Evolutionary conservation across 2,888 invertebrate species (phyloP).

Genomic region (Drosophila aldrichi): DNA sequence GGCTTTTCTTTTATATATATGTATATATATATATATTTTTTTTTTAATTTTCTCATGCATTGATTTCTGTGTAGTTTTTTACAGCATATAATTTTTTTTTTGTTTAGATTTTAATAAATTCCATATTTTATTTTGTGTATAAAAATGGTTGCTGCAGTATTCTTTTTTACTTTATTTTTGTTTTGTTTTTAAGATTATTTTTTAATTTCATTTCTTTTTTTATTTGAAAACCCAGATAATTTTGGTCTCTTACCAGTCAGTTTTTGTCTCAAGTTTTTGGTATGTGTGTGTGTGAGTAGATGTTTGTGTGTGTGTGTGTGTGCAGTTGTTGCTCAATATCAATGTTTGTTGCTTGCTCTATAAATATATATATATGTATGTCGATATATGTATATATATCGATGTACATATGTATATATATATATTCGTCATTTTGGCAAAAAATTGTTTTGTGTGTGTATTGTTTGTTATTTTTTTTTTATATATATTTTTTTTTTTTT

Average conservation of each 20-base stretch:
- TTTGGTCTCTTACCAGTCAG: conserved; percentile 85
- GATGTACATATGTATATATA: conserved; percentile 51
- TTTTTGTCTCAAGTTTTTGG: conserved; percentile 79
- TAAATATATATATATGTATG: conserved; percentile 59
- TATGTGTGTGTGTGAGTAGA: conserved; percentile 29
- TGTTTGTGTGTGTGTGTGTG: conserved; percentile 38
- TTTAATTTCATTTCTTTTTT: conserved; percentile 56
- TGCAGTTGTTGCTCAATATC: conserved; percentile 68
- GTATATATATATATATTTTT: background rate
- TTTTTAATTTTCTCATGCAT: conserved; percentile 17
- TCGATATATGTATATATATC: conserved; percentile 32
- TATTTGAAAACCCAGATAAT: conserved; percentile 85
- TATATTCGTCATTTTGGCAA: conserved; percentile 62
- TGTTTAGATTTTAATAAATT: conserved; percentile 81
- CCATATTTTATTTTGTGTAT: conserved; percentile 71
- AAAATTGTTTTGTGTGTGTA: conserved; percentile 35
- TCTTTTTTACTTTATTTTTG: conserved; percentile 37
- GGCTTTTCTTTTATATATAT: conserved; percentile 43
- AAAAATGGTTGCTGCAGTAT: conserved; percentile 73
- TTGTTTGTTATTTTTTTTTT: conserved; percentile 13
- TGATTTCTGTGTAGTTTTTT: conserved; percentile 31
- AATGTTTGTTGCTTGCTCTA: conserved; percentile 67
- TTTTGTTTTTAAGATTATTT: conserved; percentile 35
- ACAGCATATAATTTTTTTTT: conserved; percentile 55
- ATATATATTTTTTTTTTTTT: conserved; percentile 6